These are phyloP conservation scores for Embiotoca jacksoni DNA, from an alignment of 2,113 vertebrate genomes.

Conservation along the genomic window DNA sequence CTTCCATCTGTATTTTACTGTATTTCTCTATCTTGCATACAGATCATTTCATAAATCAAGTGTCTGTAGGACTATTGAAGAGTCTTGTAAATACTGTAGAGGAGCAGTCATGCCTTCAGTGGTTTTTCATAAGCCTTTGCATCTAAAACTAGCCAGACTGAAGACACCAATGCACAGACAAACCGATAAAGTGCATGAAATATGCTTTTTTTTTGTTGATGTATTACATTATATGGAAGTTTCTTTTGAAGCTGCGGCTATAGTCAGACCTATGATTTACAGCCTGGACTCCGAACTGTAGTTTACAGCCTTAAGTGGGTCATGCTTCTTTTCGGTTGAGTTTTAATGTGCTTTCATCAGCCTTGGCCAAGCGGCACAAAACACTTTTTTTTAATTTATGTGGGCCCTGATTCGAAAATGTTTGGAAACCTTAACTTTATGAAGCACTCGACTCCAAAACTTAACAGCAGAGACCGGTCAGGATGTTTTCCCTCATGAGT, in stretches of 20 bases:
- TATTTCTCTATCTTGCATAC: not conserved
- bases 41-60: constrained; percentile 49
- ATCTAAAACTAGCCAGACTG: not conserved
- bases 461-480: constrained; percentile 14
- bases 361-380: constrained; percentile 32
- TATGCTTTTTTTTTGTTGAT: not conserved
- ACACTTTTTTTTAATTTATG: constrained; percentile 32
- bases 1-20: not conserved
- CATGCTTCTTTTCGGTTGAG: constrained; percentile 36
- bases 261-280: constrained; percentile 37
- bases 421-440: constrained; percentile 53
- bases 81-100: constrained; percentile 26
- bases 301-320: constrained; percentile 54
- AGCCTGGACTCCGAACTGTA: constrained; percentile 26
- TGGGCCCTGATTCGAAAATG: constrained; percentile 41
- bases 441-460: constrained; percentile 15
- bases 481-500: constrained; percentile 16
- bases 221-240: not conserved
- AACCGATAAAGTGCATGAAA: constrained; percentile 1
- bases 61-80: constrained; percentile 4
- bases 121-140: constrained; percentile 16
- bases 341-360: constrained; percentile 55
- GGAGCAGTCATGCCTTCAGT: constrained; percentile 22
- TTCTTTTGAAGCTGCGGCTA: constrained; percentile 22
- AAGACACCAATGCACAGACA: not conserved